A percentile compares a stretch with the other conserved stretches of the same genome.
Conservation (phyloP, 2,113 vertebrate species). For the Microtus pennsylvanicus region DNA sequence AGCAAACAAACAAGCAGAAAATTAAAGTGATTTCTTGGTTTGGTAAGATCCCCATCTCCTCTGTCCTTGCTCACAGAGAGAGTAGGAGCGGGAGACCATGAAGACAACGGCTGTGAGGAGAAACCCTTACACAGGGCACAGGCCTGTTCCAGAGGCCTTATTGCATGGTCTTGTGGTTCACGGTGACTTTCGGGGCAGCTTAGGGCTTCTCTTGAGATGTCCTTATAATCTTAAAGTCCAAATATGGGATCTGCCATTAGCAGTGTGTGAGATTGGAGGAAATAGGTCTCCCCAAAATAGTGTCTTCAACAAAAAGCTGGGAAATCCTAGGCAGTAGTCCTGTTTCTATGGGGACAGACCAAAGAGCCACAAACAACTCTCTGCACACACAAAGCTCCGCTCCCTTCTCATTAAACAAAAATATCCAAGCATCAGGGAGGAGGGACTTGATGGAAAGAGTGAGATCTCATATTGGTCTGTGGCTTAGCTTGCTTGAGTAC, state of each 20-base stretch:
- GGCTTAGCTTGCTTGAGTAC: background rate
- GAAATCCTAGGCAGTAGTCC: background rate
- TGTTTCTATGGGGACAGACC: background rate
- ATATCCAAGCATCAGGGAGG: background rate
- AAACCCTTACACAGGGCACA: background rate
- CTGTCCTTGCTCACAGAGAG: background rate
- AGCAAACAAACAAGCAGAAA: background rate
- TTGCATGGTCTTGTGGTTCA: background rate
- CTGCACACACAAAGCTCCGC: background rate
- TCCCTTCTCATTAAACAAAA: background rate
- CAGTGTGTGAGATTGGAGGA: background rate
- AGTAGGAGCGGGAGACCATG: background rate
- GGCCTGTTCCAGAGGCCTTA: background rate
- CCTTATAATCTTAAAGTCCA: background rate
- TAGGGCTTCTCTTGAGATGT: background rate
- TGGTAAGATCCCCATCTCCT: background rate
- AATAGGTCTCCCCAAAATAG: background rate
- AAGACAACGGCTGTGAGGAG: background rate
- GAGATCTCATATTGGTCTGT: background rate
- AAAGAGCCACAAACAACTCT: background rate
- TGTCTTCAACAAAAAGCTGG: background rate
- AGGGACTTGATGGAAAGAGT: background rate
- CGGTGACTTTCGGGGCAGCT: accelerated
- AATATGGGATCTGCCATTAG: background rate
- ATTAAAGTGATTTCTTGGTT: background rate